A percentile compares a stretch with the other conserved stretches of the same genome.
phyloP scores from a whole-genome alignment of 1,140 invertebrate genomes.

The Macrobrachium rosenbergii region DNA sequence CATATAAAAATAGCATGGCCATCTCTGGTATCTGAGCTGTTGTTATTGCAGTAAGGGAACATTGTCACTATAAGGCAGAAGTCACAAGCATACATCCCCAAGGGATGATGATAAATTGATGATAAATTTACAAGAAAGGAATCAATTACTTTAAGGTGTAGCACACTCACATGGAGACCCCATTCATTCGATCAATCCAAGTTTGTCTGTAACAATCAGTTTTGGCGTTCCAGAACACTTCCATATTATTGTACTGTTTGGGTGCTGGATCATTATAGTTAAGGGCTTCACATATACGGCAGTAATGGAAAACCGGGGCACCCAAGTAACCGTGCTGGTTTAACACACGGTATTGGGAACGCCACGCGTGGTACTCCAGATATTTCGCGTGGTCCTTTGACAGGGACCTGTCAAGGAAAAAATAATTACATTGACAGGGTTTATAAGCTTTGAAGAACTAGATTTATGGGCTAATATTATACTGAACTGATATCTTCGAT shows the following conservation, averaged over 20 bases:
- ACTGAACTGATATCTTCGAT: too few relatives aligned
- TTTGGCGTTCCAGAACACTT: constrained; percentile 71
- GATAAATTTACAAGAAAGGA: too few relatives aligned
- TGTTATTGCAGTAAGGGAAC: too few relatives aligned
- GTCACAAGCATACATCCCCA: too few relatives aligned
- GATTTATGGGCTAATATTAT: constrained; percentile 14
- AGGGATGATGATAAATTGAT: too few relatives aligned
- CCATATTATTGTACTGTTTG: constrained; percentile 74
- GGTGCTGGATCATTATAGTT: constrained; percentile 60
- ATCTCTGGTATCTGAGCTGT: too few relatives aligned
- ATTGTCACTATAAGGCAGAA: too few relatives aligned
- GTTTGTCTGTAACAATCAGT: too few relatives aligned
- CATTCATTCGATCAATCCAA: too few relatives aligned
- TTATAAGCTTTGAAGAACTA: constrained; percentile 68
- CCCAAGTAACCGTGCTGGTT: constrained; percentile 80
- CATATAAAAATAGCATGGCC: too few relatives aligned
- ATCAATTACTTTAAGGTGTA: too few relatives aligned
- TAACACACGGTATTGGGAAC: constrained; percentile 63
- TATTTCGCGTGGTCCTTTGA: constrained; percentile 65
- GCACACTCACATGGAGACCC: too few relatives aligned
- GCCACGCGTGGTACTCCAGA: constrained; percentile 67
- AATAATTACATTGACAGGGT: constrained; percentile 67
- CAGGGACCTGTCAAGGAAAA: constrained; percentile 43
- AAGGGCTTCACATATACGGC: constrained; percentile 68
- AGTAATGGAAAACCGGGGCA: constrained; percentile 69